Evolutionary conservation across 2,113 vertebrate species (phyloP).

Genomic region (Nyctibius bracteatus): DNA sequence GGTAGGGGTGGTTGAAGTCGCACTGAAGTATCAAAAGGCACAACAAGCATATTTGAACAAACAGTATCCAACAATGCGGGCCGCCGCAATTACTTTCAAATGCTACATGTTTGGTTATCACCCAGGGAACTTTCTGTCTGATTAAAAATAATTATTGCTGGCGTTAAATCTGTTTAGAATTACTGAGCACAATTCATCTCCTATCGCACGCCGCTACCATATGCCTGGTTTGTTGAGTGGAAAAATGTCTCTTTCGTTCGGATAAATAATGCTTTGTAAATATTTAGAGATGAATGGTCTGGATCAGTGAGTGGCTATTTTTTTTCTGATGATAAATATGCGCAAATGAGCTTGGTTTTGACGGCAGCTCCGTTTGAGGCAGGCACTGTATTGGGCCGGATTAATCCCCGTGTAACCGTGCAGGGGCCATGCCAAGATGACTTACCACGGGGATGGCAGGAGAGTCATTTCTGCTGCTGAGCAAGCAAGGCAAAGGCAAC

Average conservation of each 20-base stretch:
- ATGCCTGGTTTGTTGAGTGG: slow-evolving; percentile 60
- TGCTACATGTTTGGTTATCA: slow-evolving; percentile 44
- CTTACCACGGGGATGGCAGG: background rate
- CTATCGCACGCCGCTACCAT: slow-evolving; percentile 55
- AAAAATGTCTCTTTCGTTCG: slow-evolving; percentile 64
- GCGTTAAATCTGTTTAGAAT: slow-evolving; percentile 71
- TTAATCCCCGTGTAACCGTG: fast-evolving
- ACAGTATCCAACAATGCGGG: background rate
- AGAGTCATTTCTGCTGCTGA: background rate
- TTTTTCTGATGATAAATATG: slow-evolving; percentile 37
- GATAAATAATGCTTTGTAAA: slow-evolving; percentile 75
- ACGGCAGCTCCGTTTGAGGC: background rate
- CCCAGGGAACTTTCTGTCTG: slow-evolving; percentile 73
- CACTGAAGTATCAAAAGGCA: background rate
- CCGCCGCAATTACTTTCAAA: slow-evolving; percentile 20
- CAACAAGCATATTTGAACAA: slow-evolving; percentile 23
- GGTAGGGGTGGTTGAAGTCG: background rate
- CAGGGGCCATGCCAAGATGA: background rate
- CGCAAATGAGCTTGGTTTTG: slow-evolving; percentile 34
- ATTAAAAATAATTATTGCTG: slow-evolving; percentile 78
- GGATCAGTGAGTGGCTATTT: slow-evolving; percentile 42
- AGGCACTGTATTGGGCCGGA: background rate
- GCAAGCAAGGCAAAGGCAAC: background rate
- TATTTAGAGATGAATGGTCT: slow-evolving; percentile 72
- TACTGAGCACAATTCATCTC: slow-evolving; percentile 44